Evolutionary conservation across 1,140 invertebrate species (phyloP).

Genomic region (Amyelois transitella): DNA sequence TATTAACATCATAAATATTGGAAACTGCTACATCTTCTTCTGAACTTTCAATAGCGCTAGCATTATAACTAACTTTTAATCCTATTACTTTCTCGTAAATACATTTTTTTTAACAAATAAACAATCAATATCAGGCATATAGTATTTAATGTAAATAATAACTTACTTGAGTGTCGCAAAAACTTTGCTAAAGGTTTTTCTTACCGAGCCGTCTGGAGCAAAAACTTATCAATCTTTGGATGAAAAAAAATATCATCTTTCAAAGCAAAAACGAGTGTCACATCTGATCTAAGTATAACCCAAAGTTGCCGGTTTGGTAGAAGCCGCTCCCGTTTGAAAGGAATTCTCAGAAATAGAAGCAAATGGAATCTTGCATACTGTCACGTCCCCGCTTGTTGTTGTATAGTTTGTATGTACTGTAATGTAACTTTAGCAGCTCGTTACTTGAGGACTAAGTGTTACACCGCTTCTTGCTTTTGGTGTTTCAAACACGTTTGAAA

Average conservation of each 20-base stretch:
- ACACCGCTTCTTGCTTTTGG: neutral
- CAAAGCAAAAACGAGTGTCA: neutral
- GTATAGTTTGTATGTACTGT: neutral
- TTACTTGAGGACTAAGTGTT: neutral
- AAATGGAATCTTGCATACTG: neutral
- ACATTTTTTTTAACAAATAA: no score
- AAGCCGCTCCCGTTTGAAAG: neutral
- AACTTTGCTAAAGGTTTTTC: neutral
- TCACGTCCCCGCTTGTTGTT: neutral
- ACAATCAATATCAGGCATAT: no score
- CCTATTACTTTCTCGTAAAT: no score
- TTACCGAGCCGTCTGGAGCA: neutral
- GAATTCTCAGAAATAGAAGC: conserved; percentile 5
- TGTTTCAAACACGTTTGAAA: neutral
- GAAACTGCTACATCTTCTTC: no score
- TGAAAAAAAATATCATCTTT: neutral
- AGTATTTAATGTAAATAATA: no score
- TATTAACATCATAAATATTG: no score
- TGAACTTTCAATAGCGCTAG: no score
- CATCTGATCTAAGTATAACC: neutral
- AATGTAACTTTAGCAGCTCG: neutral
- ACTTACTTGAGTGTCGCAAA: neutral
- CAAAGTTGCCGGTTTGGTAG: neutral
- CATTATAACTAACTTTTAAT: no score
- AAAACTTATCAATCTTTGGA: neutral